Evolutionary conservation across 2,113 vertebrate species (phyloP).

Genomic region (Nicator chloris): DNA sequence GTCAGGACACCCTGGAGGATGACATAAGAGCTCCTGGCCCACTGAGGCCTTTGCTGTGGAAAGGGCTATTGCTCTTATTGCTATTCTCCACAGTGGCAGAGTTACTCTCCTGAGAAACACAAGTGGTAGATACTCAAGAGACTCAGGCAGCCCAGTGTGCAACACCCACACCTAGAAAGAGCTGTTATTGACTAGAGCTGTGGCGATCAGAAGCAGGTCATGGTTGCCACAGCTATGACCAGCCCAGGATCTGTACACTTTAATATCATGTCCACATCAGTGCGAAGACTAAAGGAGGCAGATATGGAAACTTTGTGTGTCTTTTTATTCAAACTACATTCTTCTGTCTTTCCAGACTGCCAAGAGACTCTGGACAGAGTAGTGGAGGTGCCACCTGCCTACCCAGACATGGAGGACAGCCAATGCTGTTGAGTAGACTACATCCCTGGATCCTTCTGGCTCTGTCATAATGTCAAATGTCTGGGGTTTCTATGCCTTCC

Average conservation of each 20-base stretch:
- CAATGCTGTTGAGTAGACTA: neutral
- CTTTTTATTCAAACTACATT: neutral
- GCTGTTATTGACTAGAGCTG: neutral
- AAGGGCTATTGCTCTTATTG: fast-evolving
- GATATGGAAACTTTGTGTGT: neutral
- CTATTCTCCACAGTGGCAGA: neutral
- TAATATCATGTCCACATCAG: neutral
- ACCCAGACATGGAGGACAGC: neutral
- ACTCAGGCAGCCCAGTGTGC: neutral
- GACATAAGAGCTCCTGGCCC: neutral
- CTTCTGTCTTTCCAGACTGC: neutral
- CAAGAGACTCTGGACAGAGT: neutral
- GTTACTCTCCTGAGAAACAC: neutral
- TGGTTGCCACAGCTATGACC: neutral
- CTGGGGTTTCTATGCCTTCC: neutral
- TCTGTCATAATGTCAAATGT: neutral
- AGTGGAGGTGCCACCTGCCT: neutral
- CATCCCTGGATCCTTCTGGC: neutral
- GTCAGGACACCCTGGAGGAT: neutral
- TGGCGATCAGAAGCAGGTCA: neutral
- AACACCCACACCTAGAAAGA: neutral
- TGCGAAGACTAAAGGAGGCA: neutral
- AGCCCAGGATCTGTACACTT: neutral
- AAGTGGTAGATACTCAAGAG: neutral
- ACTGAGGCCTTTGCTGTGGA: neutral